phyloP scores from a whole-genome alignment of 2,113 vertebrate genomes.

The Antechinus flavipes region DNA sequence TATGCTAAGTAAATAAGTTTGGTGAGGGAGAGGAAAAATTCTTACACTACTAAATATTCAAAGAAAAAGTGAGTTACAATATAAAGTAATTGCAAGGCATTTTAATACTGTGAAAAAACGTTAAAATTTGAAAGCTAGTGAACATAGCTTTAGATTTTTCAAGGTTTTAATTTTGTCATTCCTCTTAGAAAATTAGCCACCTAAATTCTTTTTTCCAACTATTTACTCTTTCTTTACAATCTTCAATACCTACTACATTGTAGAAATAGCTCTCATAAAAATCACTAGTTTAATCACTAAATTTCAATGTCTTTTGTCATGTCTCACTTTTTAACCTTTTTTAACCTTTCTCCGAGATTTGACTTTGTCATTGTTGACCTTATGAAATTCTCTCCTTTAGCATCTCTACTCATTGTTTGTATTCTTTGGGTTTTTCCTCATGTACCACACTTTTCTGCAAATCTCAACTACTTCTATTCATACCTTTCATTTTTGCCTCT shows the following conservation, averaged over 20 bases:
- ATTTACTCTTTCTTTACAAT: background rate
- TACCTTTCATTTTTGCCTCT: background rate
- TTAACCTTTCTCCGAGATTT: background rate
- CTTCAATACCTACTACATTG: background rate
- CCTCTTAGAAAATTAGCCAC: background rate
- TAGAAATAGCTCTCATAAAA: constrained; percentile 39
- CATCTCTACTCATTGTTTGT: background rate
- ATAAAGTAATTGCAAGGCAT: background rate
- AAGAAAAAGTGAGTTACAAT: constrained; percentile 40
- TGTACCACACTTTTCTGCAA: background rate
- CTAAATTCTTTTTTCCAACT: background rate
- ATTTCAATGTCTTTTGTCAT: background rate
- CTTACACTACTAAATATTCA: constrained; percentile 13
- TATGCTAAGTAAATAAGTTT: background rate
- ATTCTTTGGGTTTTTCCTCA: background rate
- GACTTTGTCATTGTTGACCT: background rate
- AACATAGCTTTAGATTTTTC: background rate
- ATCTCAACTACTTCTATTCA: background rate
- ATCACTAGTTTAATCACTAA: background rate
- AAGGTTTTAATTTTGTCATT: background rate
- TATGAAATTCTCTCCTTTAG: background rate
- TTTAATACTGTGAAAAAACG: constrained; percentile 1
- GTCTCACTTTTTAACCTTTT: background rate
- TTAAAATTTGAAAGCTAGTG: constrained; percentile 25
- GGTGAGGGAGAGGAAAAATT: background rate